Evolutionary conservation across 2,888 invertebrate genomes (phyloP).

Genomic region (Onthophagus sagittarius): DNA sequence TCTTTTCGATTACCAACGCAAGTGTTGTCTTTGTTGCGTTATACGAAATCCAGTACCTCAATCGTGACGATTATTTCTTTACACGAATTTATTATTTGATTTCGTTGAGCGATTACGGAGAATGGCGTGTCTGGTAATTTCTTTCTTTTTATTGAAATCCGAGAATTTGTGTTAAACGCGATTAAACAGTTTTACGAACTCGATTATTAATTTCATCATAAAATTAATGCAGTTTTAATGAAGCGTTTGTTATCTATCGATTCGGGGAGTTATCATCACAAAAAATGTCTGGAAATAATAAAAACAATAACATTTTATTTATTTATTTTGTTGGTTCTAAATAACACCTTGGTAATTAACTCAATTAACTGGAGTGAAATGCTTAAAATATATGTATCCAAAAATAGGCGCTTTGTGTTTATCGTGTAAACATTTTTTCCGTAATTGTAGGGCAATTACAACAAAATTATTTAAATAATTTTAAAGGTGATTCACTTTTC

Average conservation of each 20-base stretch:
- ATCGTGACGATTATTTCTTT: neutral
- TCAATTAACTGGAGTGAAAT: neutral
- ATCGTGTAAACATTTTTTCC: neutral
- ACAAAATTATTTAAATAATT: neutral
- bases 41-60: too few species aligned
- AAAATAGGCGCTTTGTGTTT: neutral
- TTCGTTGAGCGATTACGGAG: neutral
- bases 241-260: too few species aligned
- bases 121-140: neutral
- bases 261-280: neutral
- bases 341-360: neutral
- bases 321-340: neutral
- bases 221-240: neutral
- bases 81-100: neutral
- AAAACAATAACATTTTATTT: neutral
- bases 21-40: neutral
- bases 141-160: neutral
- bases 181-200: neutral
- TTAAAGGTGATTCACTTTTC: neutral
- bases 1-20: neutral
- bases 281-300: neutral
- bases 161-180: neutral
- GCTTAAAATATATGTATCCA: neutral
- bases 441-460: neutral
- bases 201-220: too few species aligned